Percentiles rank a stretch among this genome's conserved stretches.
Conservation (phyloP, 2,797 vertebrate genomes). For the Xenops minutus region DNA sequence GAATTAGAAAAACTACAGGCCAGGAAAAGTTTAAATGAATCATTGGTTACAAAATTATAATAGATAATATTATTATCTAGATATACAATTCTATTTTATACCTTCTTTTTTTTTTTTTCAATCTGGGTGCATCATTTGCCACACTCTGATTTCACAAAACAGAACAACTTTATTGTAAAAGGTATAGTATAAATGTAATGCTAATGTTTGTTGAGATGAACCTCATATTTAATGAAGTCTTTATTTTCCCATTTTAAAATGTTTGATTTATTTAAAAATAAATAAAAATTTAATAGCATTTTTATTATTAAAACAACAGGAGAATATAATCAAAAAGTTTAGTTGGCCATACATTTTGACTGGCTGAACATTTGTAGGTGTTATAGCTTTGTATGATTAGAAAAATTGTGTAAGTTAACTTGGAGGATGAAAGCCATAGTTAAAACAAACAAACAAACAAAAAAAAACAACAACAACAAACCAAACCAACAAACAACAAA, state of each 20-base stretch:
- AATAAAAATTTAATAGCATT: background rate
- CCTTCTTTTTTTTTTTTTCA: background rate
- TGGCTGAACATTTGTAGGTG: background rate
- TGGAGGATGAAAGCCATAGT: background rate
- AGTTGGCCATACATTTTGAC: background rate
- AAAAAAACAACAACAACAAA: no score
- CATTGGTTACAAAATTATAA: background rate
- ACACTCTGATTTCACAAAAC: background rate
- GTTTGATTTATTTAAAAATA: background rate
- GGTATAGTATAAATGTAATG: background rate
- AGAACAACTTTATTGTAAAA: background rate
- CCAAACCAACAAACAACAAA: no score
- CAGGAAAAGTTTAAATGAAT: background rate
- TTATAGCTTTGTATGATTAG: background rate
- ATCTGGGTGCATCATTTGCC: background rate
- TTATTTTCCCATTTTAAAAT: background rate
- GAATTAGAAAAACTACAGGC: background rate
- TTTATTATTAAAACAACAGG: background rate
- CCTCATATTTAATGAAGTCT: background rate
- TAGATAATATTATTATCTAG: background rate
- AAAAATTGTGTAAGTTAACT: background rate
- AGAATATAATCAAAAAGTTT: background rate
- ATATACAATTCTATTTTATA: background rate
- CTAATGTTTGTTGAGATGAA: background rate
- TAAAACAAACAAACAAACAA: background rate